Conservation (phyloP, 2,888 invertebrate genomes). For the Exephanes ischioxanthus region DNA sequence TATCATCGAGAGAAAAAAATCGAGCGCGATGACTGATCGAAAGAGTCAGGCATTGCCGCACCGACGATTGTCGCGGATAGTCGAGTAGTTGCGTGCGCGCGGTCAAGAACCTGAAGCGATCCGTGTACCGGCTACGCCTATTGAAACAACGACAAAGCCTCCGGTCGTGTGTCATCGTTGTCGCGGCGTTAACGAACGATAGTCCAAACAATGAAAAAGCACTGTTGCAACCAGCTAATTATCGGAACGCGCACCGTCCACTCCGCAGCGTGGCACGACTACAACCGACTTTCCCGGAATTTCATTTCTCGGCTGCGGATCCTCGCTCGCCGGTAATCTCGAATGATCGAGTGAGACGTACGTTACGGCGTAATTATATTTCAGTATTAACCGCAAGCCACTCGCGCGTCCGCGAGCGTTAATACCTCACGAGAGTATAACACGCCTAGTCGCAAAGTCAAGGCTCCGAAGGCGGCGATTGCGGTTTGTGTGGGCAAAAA, state of each 20-base stretch:
- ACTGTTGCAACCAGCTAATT: constrained; percentile 56
- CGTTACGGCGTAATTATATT: constrained; percentile 39
- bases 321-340: background rate
- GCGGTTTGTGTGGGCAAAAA: constrained; percentile 59
- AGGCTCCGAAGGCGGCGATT: constrained; percentile 39
- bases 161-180: constrained; percentile 31
- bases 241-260: constrained; percentile 13
- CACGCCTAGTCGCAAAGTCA: constrained; percentile 53
- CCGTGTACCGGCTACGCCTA: background rate
- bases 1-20: background rate
- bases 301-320: background rate
- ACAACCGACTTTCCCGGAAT: background rate
- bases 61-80: constrained; percentile 12
- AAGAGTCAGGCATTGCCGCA: background rate
- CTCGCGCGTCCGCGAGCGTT: background rate
- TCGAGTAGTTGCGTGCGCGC: constrained; percentile 28
- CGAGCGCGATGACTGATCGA: background rate
- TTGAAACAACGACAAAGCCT: constrained; percentile 40
- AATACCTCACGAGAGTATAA: background rate
- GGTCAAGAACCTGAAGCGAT: constrained; percentile 51
- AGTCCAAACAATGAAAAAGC: constrained; percentile 51
- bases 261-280: background rate
- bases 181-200: constrained; percentile 38
- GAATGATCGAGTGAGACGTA: constrained; percentile 13
- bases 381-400: constrained; percentile 51